Evolutionary conservation across 1,140 invertebrate species (phyloP), one percentile per base, ranked within the genome.

Genomic region (Macrobrachium nipponense): DNA sequence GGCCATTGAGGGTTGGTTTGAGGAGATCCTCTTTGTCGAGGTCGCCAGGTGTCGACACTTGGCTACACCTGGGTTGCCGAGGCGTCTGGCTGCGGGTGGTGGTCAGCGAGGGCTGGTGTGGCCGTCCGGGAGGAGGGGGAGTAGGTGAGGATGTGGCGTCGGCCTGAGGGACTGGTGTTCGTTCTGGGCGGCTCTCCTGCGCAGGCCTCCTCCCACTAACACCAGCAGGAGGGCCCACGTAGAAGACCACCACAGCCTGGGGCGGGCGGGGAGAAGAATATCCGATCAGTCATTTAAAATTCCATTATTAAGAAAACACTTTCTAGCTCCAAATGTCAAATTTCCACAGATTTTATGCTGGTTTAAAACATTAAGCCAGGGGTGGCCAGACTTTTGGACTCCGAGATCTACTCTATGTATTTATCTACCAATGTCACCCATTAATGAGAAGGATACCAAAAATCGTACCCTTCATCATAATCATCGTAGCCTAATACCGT

Each of bases 201-300:
- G 59, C n/a, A 68, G 23, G 4, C 83, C 83, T 2, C 83, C 83
- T 17, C 82, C 82, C 20, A 86, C 83, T 7, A 86, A 36, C 62
- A 86, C 83, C 77, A 86, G 64, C 15, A 86, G 76, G 14, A 86
- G 83, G 62, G 83, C 83, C n/a, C 66, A 86, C 83, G 61, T 86
- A 86, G 44, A 86, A 86, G 61, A 86, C 76, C 51, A 86, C 83
- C 43, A 86, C 83, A 14, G 83, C 83, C 83, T 86, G 76, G 7
- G 44, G n/a, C n/a, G n/a, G n/a, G n/a, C n/a, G n/a, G 58, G 18
- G 44, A 43, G 18, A 70, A 18, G 17, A 58, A 58, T 5, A 51
- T 2, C 7, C 8, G 3, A 36, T 36, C 14, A 43, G n/a, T n/a
- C n/a, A 17, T 77, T 18, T 8, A 15, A 44, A 60, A 60, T n/a